Evolutionary conservation across 1,140 invertebrate species (phyloP), one percentile per base, ranked within the genome.

Genomic region (Vanessa tameamea): DNA sequence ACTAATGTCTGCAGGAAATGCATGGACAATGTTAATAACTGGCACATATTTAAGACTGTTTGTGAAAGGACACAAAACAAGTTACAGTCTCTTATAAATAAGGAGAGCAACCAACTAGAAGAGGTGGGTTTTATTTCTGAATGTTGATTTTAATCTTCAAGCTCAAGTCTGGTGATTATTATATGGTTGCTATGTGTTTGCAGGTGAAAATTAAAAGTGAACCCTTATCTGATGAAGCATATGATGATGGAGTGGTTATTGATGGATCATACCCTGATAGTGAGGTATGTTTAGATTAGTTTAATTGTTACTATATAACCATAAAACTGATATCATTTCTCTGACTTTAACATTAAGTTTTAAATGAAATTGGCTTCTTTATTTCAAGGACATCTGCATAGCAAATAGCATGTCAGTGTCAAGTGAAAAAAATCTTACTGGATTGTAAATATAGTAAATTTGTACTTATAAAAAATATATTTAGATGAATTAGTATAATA

Each of bases 1-100:
- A 93, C 93, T 66, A 92, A 94, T 89, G 89, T 94, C 78, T 94
- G 94, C 87, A 92, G 90, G 74, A 92, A 93, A 84, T 94, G 94
- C 78, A 80, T 93, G 78, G 87, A 90, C 78, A 94, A 94, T 90
- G 90, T 94, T 70, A 93, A 93, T 79, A 93, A 93, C 81, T 94
- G 93, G 93, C 89, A 93, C 73, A 86, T 88, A 75, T 94, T 93
- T 86, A 94, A 94, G 81, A 82, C 84, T 82, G 84, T 93, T 63
- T 94, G 94, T 88, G 87, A 89, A 79, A 92, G 90, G 82, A 93
- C 93, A 82, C 94, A 94, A 90, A 89, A 87, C 80, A 94, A 94
- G 88, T 83, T 94, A 79, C 86, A 87, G 79, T 86, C 90, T 83
- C 91, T 93, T 87, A 82, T 92, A 80, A 90, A 89, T 80, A 92